Evolutionary conservation across 2,113 vertebrate species (phyloP), one percentile per base, ranked within the genome.

Genomic region (Chloropsis cyanopogon): DNA sequence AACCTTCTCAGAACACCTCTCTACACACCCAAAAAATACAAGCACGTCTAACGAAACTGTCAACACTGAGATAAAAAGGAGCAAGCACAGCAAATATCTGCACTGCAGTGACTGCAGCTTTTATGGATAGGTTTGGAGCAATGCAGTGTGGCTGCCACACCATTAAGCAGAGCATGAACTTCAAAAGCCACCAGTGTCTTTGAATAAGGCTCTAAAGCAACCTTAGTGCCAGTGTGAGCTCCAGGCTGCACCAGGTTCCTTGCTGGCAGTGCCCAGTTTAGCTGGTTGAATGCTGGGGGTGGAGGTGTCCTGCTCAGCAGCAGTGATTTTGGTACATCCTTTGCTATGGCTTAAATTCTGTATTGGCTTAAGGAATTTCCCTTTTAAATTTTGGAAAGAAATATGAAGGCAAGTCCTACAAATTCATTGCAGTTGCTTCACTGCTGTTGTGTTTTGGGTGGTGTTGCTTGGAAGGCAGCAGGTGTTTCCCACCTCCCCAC

Each of bases 141-240:
- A 18, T 0, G 7, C 63, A 61, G 26, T n/a, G n/a, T 82, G 46
- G 41, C 82, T 88, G 53, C 66, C 20, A 29, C 46, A 42, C 57
- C 65, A 35, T 69, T 54, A 64, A 79, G 26, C 70, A 60, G 57
- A 68, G 60, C 4, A 0, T 33, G 57, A 87, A 31, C 39, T 59
- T 88, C 29, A 84, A 26, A 93, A 71, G 42, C 42, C 71, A 11
- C 11, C 0, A 0, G 29, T 20, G 14, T 19, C 33, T 46, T 83
- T 46, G 56, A 59, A 28, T 3, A 35, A 35, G 41, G 23, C 53
- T 86, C 39, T 50, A 33, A 70, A 59, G 65, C 42, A 53, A 3
- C 18, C 14, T 42, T 17, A 35, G 59, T 2, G 4, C 9, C 0
- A 0, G 1, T 1, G 5, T 35, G 50, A 75, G 13, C 42, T 50